A percentile compares a stretch with the other conserved stretches of the same genome.
Conservation (phyloP, 2,113 vertebrate genomes). For the Limanda limanda region DNA sequence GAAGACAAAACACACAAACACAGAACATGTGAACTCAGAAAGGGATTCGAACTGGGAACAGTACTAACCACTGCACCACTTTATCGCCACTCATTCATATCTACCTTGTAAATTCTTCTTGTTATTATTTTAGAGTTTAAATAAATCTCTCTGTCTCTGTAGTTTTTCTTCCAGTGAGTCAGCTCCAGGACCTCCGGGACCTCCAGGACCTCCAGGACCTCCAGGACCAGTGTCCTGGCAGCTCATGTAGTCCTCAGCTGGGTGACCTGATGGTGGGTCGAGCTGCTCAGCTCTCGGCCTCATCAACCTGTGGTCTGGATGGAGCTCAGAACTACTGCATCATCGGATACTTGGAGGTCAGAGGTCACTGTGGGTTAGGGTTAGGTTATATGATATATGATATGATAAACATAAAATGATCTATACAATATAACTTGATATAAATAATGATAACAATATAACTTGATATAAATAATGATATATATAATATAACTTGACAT, state of each 20-base stretch:
- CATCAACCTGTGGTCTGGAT: conserved; percentile 87
- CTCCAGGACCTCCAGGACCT: conserved; percentile 16
- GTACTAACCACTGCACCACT: too few species aligned
- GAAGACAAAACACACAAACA: too few species aligned
- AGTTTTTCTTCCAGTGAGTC: conserved; percentile 74
- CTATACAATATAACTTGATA: neutral
- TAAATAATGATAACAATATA: too few species aligned
- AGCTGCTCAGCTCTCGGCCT: conserved; percentile 80
- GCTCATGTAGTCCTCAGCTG: conserved; percentile 80
- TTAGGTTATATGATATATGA: too few species aligned
- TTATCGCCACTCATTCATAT: neutral
- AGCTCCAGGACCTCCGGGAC: conserved; percentile 69
- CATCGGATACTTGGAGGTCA: conserved; percentile 89
- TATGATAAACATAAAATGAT: neutral
- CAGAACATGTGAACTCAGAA: too few species aligned
- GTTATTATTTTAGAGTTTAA: neutral
- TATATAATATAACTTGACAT: too few species aligned
- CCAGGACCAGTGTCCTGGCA: conserved; percentile 33
- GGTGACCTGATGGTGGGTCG: conserved; percentile 89
- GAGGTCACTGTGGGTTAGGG: neutral
- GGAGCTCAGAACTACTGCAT: conserved; percentile 90
- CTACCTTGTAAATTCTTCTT: neutral
- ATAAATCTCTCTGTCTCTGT: neutral
- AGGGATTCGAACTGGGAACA: too few species aligned
- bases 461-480: neutral